Conservation (phyloP, 2,888 invertebrate species). For the Myopa testacea region DNA sequence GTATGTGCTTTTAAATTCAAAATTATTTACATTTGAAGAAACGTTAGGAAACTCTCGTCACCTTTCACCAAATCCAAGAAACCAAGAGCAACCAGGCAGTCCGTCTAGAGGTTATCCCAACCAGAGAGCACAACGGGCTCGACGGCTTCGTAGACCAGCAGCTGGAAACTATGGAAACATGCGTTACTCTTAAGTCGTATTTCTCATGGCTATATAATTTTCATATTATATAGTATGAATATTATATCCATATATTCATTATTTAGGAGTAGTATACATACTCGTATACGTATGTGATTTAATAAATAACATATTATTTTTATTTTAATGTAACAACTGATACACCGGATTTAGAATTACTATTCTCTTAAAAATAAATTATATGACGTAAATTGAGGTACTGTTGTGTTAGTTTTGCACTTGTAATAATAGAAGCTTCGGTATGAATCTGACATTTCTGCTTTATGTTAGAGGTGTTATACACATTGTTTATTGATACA, state of each 20-base stretch:
- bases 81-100: conserved; percentile 54
- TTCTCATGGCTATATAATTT: neutral
- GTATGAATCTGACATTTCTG: no score
- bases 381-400: no score
- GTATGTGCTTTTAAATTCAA: conserved; percentile 13
- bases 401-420: no score
- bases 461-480: no score
- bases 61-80: conserved; percentile 51
- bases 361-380: no score
- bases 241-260: neutral
- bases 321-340: no score
- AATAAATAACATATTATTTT: no score
- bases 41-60: conserved; percentile 54
- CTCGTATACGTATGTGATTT: no score
- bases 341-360: no score
- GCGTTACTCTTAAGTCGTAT: conserved; percentile 53
- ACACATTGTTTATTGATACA: no score
- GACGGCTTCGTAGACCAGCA: conserved; percentile 65
- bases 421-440: no score
- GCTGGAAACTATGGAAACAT: conserved; percentile 62
- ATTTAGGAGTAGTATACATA: no score
- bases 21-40: conserved; percentile 44
- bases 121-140: conserved; percentile 61
- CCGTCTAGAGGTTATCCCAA: conserved; percentile 58
- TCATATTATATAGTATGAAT: neutral